phyloP scores from a whole-genome alignment of 2,888 invertebrate species.

The Trichopria drosophilae region DNA sequence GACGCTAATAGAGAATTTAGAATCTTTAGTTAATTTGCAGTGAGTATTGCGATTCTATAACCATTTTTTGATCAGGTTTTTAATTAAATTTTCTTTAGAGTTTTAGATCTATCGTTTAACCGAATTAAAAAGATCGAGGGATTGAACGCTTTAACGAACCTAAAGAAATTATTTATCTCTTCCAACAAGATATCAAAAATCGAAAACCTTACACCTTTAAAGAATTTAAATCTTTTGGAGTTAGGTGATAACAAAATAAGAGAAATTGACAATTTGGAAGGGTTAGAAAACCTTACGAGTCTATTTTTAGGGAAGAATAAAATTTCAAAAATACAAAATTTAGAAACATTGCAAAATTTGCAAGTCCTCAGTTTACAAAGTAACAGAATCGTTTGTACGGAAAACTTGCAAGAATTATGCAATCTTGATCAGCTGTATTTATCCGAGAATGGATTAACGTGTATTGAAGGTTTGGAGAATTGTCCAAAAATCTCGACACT shows the following conservation, averaged over 20 bases:
- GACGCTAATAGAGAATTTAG: conserved; percentile 86
- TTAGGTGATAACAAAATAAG: conserved; percentile 93
- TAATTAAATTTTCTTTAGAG: conserved; percentile 61
- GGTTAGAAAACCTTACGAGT: conserved; percentile 73
- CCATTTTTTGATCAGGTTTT: conserved; percentile 5
- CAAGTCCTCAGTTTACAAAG: conserved; percentile 86
- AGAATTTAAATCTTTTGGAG: conserved; percentile 81
- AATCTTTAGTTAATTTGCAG: conserved; percentile 84
- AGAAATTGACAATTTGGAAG: conserved; percentile 85
- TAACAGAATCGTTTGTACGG: conserved; percentile 85
- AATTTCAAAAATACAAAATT: conserved; percentile 81
- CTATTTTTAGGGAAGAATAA: conserved; percentile 95
- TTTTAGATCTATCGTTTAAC: conserved; percentile 94
- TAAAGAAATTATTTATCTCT: conserved; percentile 84
- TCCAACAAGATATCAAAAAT: conserved; percentile 88
- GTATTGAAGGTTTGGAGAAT: conserved; percentile 74
- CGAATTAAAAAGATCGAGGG: conserved; percentile 85
- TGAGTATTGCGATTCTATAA: conserved; percentile 60
- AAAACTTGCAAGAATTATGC: conserved; percentile 75
- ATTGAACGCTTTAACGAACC: conserved; percentile 71
- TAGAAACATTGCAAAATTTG: conserved; percentile 73
- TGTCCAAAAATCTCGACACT: conserved; percentile 78
- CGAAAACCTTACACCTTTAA: conserved; percentile 81
- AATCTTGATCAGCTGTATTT: conserved; percentile 86
- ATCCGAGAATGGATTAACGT: conserved; percentile 87